Conservation (phyloP, 2,113 vertebrate species). For the Protomyctophum bolini region DNA sequence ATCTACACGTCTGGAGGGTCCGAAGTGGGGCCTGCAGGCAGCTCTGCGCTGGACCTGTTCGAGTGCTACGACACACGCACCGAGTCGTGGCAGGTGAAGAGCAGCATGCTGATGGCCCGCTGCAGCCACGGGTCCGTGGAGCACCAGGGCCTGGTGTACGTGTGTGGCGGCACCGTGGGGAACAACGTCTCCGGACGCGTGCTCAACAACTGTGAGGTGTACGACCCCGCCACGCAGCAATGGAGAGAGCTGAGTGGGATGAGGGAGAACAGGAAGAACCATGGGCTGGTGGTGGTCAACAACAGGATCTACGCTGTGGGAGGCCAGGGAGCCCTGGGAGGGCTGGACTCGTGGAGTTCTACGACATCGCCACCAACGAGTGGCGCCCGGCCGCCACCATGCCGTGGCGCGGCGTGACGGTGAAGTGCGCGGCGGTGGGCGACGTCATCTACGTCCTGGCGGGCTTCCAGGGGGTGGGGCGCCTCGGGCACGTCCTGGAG, state of each 20-base stretch:
- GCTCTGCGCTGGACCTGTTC: constrained; percentile 92
- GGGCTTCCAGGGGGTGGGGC: constrained; percentile 95
- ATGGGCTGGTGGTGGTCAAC: constrained; percentile 93
- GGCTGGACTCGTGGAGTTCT: constrained; percentile 95
- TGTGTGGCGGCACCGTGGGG: constrained; percentile 94
- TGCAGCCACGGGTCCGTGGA: constrained; percentile 97
- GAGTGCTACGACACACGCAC: constrained; percentile 97
- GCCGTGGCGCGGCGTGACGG: constrained; percentile 95
- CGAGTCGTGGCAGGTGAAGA: constrained; percentile 94
- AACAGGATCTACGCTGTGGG: constrained; percentile 96
- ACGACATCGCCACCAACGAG: constrained; percentile 92
- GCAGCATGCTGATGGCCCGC: constrained; percentile 93
- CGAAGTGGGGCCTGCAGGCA: constrained; percentile 96
- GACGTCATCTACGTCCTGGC: constrained; percentile 92
- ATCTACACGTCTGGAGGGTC: constrained; percentile 98
- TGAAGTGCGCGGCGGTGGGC: constrained; percentile 94
- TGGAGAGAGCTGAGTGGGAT: constrained; percentile 95
- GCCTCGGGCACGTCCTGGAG: constrained; percentile 92
- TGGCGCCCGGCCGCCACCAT: constrained; percentile 92
- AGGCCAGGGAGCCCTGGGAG: constrained; percentile 91
- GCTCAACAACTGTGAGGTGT: constrained; percentile 94
- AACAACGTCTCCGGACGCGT: constrained; percentile 95
- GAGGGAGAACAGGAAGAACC: constrained; percentile 96
- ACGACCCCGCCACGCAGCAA: constrained; percentile 91
- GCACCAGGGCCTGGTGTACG: constrained; percentile 92